These are phyloP conservation scores for Ia io DNA, from an alignment of 2,113 vertebrate genomes.

Conservation along the genomic window DNA sequence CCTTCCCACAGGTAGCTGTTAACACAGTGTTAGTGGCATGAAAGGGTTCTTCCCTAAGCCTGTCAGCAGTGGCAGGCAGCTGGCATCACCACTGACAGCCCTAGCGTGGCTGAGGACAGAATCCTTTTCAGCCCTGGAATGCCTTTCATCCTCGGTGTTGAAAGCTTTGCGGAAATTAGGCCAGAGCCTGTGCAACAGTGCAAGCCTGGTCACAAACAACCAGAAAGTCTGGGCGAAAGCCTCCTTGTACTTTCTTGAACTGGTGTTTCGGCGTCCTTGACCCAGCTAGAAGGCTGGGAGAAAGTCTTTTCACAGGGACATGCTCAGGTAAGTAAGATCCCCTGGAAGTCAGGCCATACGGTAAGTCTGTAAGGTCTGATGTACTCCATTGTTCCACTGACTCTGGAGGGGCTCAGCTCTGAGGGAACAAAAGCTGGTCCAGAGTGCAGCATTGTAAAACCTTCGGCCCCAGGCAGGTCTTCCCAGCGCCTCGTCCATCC, in stretches of 20 bases:
- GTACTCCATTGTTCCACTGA: background rate
- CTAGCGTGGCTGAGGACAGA: background rate
- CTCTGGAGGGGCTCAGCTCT: background rate
- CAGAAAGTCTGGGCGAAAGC: background rate
- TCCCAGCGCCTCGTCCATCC: background rate
- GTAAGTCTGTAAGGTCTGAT: background rate
- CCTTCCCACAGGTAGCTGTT: background rate
- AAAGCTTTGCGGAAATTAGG: conserved; percentile 38
- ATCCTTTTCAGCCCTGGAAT: conserved; percentile 30
- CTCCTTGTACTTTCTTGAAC: background rate
- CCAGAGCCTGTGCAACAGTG: conserved; percentile 40
- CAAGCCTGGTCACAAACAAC: background rate
- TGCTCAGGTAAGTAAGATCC: conserved; percentile 36
- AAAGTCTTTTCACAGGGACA: conserved; percentile 1
- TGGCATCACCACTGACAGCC: background rate
- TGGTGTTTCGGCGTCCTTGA: background rate
- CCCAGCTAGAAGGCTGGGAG: conserved; percentile 11
- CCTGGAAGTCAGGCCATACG: background rate
- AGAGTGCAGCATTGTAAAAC: background rate
- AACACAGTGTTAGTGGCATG: background rate
- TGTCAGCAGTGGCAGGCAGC: background rate
- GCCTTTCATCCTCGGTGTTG: conserved; percentile 35
- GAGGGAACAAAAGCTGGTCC: background rate
- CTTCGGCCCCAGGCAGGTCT: too few relatives aligned
- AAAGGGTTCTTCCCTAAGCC: background rate